phyloP scores from a whole-genome alignment of 2,797 vertebrate species.

The Tinamus major region DNA sequence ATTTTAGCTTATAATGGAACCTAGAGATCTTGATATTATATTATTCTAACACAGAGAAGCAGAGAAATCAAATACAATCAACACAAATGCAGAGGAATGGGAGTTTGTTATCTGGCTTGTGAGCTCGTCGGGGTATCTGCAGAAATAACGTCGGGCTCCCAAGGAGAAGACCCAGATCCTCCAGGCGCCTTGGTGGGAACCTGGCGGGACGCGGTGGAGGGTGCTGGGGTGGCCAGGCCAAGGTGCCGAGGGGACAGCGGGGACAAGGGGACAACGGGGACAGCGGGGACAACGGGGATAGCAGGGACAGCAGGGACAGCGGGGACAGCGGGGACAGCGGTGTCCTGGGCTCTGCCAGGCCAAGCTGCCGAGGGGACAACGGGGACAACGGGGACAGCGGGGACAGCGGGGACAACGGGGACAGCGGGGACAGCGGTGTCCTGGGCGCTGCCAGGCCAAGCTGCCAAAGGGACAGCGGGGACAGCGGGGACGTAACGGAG shows the following conservation, averaged over 20 bases:
- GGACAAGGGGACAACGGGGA: too few relatives aligned
- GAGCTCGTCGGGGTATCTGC: neutral
- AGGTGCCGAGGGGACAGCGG: neutral
- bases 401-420: too few relatives aligned
- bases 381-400: too few relatives aligned
- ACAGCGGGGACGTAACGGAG: too few relatives aligned
- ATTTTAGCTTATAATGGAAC: neutral
- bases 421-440: too few relatives aligned
- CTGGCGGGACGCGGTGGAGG: neutral
- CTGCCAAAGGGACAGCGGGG: neutral
- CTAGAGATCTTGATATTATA: neutral
- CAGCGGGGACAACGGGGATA: too few relatives aligned
- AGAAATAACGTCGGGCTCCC: neutral
- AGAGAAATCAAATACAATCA: neutral
- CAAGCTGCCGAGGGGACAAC: too few relatives aligned
- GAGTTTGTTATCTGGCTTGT: neutral
- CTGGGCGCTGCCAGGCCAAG: conserved; percentile 2
- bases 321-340: too few relatives aligned
- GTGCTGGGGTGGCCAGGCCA: neutral
- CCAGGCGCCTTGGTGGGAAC: too few relatives aligned
- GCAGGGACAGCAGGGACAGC: too few relatives aligned
- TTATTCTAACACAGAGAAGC: neutral
- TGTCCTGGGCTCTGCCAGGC: too few relatives aligned
- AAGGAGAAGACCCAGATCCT: neutral
- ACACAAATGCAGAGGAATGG: neutral